Evolutionary conservation across 2,113 vertebrate genomes (phyloP), one percentile per base, ranked within the genome.

Genomic region (Bambusicola thoracicus): DNA sequence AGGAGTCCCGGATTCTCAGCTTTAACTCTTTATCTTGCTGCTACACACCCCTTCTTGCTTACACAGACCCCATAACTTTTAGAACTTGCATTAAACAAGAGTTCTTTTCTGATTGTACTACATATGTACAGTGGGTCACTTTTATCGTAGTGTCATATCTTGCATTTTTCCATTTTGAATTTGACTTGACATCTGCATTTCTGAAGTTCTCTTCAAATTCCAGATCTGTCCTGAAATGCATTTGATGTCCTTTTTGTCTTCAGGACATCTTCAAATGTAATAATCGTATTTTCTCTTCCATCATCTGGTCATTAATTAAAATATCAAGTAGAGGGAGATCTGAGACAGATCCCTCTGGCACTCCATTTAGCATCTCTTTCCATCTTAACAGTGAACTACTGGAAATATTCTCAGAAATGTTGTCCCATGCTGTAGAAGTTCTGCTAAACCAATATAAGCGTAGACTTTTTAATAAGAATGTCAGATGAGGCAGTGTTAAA

Each of bases 261-360:
- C 61, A 51, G 70, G 69, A 16, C 41, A 51, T 63, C 41, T 81
- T 30, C 20, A 87, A 48, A 81, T 59, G 62, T 77, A 74, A 68
- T 73, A 75, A 83, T 40, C 58, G 41, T 75, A 81, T 63, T 72
- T 92, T 81, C 21, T 78, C 49, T 84, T 76, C 32, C 2, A 2
- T 85, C 65, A 78, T 65, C 24, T 18, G 43, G 25, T 77, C n/a
- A 74, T 85, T 73, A 85, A 90, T 77, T 73, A 78, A 90, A 91
- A 81, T 65, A 53, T 13, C 30, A 59, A 59, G 41, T 9, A 73
- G 10, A 77, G 22, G 48, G n/a, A 78, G 30, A 88, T 74, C 11
- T 30, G 58, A 88, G 53, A 53, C 38, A 87, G 38, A 59, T 68
- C 38, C 65, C 55, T 78, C 59, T 63, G 59, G 59, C 59, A 85